Evolutionary conservation across 2,113 vertebrate genomes (phyloP).

Genomic region (Callorhinus ursinus): DNA sequence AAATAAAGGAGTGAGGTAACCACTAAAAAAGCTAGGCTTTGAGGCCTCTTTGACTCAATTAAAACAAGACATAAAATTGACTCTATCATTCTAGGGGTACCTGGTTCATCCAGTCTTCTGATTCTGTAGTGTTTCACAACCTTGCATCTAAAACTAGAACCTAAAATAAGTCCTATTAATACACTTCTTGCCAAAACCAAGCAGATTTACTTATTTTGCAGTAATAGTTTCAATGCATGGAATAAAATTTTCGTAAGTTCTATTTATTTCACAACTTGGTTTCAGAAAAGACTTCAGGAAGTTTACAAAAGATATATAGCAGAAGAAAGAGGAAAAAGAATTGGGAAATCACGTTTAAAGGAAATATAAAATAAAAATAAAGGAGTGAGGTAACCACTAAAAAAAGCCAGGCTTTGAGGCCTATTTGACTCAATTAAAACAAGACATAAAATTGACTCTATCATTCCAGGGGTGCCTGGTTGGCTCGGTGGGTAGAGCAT

Average conservation of each 20-base stretch:
- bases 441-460: neutral
- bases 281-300: constrained; percentile 18
- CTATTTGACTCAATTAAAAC: neutral
- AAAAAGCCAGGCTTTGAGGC: neutral
- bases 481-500: neutral
- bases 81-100: neutral
- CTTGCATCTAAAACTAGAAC: constrained; percentile 89
- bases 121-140: constrained; percentile 96
- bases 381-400: neutral
- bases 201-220: neutral
- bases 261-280: constrained; percentile 5
- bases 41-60: neutral
- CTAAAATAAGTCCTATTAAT: constrained; percentile 46
- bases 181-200: neutral
- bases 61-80: constrained; percentile 3
- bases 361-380: neutral
- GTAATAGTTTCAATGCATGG: neutral
- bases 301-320: neutral
- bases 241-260: neutral
- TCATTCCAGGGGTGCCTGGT: neutral
- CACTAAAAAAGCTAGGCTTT: neutral
- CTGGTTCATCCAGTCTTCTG: constrained; percentile 80
- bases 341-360: neutral
- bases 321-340: neutral
- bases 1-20: neutral